Evolutionary conservation across 2,888 invertebrate genomes (phyloP).

Genomic region (Lysandra bellargus): DNA sequence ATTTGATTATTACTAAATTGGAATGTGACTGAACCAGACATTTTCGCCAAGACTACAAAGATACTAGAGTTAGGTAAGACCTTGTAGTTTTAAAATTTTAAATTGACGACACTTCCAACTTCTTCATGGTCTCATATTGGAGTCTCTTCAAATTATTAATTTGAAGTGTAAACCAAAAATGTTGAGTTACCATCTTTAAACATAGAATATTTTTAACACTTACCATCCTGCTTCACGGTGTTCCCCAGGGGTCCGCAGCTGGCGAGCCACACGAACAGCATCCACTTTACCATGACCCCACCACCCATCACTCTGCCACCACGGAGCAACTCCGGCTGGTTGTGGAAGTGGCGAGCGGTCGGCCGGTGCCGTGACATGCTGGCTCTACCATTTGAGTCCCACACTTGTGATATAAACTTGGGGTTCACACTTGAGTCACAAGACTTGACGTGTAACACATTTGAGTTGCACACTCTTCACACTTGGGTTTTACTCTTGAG

Average conservation of each 20-base stretch:
- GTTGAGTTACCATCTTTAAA: not conserved
- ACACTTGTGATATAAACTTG: constrained; percentile 35
- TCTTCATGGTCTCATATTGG: not conserved
- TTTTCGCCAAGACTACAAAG: too few species aligned
- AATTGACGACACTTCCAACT: too few species aligned
- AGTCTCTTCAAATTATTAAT: not conserved
- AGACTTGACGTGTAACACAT: not conserved
- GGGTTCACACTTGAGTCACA: constrained; percentile 14
- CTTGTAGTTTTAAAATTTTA: too few species aligned
- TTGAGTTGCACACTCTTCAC: not conserved
- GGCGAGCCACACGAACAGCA: constrained; percentile 69
- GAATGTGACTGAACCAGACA: too few species aligned
- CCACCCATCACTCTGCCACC: constrained; percentile 49
- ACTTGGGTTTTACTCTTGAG: not conserved
- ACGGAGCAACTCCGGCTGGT: constrained; percentile 70
- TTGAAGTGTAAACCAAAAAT: too few species aligned
- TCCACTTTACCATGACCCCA: constrained; percentile 71
- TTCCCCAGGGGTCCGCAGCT: constrained; percentile 70
- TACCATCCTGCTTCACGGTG: constrained; percentile 74
- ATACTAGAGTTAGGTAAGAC: too few species aligned
- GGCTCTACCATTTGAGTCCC: constrained; percentile 40
- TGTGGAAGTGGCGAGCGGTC: constrained; percentile 72
- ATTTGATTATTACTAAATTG: too few species aligned
- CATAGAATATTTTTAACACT: constrained; percentile 44
- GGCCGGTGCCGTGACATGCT: constrained; percentile 64